Conservation (phyloP, 2,888 invertebrate species). For the Zaprionus obscuricornis region DNA sequence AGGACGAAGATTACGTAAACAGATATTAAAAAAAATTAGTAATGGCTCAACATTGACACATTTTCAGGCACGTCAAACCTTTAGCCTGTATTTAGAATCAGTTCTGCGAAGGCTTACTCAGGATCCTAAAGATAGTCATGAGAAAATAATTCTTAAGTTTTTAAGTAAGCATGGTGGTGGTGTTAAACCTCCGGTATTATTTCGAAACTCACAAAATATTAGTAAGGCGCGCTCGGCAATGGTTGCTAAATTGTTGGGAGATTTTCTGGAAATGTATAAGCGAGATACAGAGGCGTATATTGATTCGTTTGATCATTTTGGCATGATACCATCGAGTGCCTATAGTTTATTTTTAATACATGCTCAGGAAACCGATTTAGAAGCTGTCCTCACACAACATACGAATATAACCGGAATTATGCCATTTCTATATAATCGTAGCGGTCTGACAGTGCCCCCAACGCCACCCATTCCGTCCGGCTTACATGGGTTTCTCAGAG, state of each 20-base stretch:
- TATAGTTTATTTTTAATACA: slow-evolving; percentile 86
- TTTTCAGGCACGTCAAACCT: slow-evolving; percentile 89
- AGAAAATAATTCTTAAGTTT: slow-evolving; percentile 89
- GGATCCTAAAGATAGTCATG: slow-evolving; percentile 82
- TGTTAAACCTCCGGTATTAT: slow-evolving; percentile 88
- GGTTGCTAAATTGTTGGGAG: slow-evolving; percentile 91
- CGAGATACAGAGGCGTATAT: slow-evolving; percentile 91
- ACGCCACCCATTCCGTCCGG: slow-evolving; percentile 83
- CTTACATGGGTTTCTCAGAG: slow-evolving; percentile 82
- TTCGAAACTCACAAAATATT: slow-evolving; percentile 85
- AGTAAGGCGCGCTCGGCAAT: slow-evolving; percentile 93
- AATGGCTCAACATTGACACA: slow-evolving; percentile 87
- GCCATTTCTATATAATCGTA: slow-evolving; percentile 82
- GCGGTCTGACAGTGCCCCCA: slow-evolving; percentile 78
- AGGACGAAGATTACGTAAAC: slow-evolving; percentile 77
- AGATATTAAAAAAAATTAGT: slow-evolving; percentile 85
- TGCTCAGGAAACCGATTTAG: slow-evolving; percentile 84
- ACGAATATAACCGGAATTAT: slow-evolving; percentile 82
- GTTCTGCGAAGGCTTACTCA: slow-evolving; percentile 88
- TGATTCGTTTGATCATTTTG: slow-evolving; percentile 88
- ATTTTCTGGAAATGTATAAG: slow-evolving; percentile 92
- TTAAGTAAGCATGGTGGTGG: slow-evolving; percentile 88
- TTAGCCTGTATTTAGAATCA: slow-evolving; percentile 90
- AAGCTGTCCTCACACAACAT: slow-evolving; percentile 81
- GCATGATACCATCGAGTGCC: slow-evolving; percentile 84